Percentiles rank a stretch among this genome's conserved stretches.
phyloP scores from a whole-genome alignment of 2,888 invertebrate genomes.

The Geophilus truncorum region DNA sequence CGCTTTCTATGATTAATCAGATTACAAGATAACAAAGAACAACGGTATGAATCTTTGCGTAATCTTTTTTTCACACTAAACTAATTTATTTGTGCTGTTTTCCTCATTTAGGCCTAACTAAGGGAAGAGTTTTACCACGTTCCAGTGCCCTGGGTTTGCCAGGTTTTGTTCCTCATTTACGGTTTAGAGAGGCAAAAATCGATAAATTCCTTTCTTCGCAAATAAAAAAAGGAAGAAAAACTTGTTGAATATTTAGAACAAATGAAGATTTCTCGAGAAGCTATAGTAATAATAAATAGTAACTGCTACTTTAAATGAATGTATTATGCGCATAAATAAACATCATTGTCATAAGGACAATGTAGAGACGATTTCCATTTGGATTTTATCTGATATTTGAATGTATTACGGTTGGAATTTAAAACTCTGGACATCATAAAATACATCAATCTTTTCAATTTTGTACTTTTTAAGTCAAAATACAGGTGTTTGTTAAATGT shows the following conservation, averaged over 20 bases:
- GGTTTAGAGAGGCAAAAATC: not conserved
- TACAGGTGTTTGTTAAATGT: too few species aligned
- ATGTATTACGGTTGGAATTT: not conserved
- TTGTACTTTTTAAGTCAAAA: too few species aligned
- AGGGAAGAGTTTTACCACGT: not conserved
- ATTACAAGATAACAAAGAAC: not conserved
- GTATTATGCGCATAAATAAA: constrained; percentile 7
- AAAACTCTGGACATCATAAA: not conserved
- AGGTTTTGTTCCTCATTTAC: not conserved
- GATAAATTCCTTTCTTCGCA: not conserved
- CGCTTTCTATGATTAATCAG: not conserved
- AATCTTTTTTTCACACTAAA: not conserved
- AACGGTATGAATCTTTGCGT: not conserved
- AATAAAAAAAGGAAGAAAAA: not conserved
- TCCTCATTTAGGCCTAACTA: not conserved
- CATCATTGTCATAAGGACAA: constrained; percentile 20
- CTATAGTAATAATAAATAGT: not conserved
- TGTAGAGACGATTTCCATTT: not conserved
- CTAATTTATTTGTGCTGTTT: not conserved
- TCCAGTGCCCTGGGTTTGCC: not conserved
- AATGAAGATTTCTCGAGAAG: not conserved
- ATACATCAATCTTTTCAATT: not conserved
- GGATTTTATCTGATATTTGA: not conserved
- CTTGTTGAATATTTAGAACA: not conserved
- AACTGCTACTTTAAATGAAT: not conserved